Base-by-base conservation (phyloP, 2,797 vertebrate genomes). In the Halcyon chelicuti region DNA sequence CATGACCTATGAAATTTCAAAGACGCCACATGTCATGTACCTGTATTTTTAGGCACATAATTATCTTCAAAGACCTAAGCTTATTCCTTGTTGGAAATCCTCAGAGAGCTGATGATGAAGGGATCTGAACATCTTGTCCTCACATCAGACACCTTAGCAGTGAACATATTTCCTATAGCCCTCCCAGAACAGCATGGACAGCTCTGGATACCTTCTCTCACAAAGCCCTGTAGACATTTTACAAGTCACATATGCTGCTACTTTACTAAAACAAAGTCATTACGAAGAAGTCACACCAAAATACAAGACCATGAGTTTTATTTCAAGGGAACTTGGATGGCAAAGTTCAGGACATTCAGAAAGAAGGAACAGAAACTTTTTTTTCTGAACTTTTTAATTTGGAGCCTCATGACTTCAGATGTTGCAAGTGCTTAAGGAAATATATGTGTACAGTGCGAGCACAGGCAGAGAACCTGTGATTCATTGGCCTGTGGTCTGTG, bases 301-400 rank as follows among this genome's bases (percentile, higher is more conserved):
- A 71, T 66, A 65, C 76, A 85, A 90, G 75, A 52, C 79, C 74
- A 68, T 70, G 89, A 91, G 87, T 8, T 89, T 57, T 83, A 5
- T 58, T 96, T 96, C 94, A 97, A 97, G 90, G 95, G 96, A 98
- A 97, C 94, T 94, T 95, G 90, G 90, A 93, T 95, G 88, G 92
- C 76, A 81, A 31, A 86, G 77, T 92, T 96, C 95, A 97, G 96
- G 86, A 94, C 96, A 93, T 90, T 94, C 86, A 95, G 90, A 98
- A 98, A 98, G 79, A 82, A 96, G 98, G 98, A 98, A 98, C 97
- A 97, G 98, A 98, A 98, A 98, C 97, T 96, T 94, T 94, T 96
- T 86, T 92, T 93, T 96, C 95, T 87, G 47, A 91, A 95, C 96
- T 95, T 94, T 67, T 97, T 98, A 94, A 87, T 97, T 97, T 97